Evolutionary conservation across 1,140 invertebrate genomes (phyloP), one percentile per base, ranked within the genome.

Genomic region (Rhynchophorus ferrugineus): DNA sequence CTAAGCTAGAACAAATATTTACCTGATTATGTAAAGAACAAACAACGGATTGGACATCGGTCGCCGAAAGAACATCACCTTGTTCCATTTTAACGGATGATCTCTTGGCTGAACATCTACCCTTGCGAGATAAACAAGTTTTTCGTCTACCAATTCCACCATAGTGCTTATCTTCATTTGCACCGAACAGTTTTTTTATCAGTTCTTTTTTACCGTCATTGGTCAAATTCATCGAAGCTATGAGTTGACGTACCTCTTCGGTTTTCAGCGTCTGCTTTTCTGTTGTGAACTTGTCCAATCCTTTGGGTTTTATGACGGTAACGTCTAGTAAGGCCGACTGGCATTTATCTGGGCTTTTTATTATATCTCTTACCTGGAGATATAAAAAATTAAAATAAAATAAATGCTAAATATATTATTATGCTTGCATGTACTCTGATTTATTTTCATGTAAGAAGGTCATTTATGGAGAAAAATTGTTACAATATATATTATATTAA

Each of bases 281-380:
- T 3, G 36, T 46, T 8, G 56, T 49, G 44, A 43, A 54, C 3
- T 56, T 34, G 37, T 61, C 51, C 0, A 47, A n/a, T 6, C 54
- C 54, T 20, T 50, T 56, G 1, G 60, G 61, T 51, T 60, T 61
- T 17, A 63, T 57, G 1, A 63, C 56, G 8, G 61, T 63, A 1
- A 63, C 61, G 22, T 63, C 60, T 19, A 63, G 35, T 9, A 61
- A 46, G 17, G 60, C 50, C 1, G 57, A 61, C 11, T 20, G 36
- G 43, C 56, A 61, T 54, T 58, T 57, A 36, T 57, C 54, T 0
- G 61, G 59, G 36, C 42, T 57, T 41, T 53, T 52, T 24, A 63
- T 59, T n/a, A 61, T 54, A 21, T 54, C 46, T 19, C 54, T 53
- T 2, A 61, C 55, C 52, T 56, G 19, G 36, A 44, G 22, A 47